Evolutionary conservation across 1,140 invertebrate species (phyloP), one percentile per base, ranked within the genome.

Genomic region (Hylyphantes graminicola): DNA sequence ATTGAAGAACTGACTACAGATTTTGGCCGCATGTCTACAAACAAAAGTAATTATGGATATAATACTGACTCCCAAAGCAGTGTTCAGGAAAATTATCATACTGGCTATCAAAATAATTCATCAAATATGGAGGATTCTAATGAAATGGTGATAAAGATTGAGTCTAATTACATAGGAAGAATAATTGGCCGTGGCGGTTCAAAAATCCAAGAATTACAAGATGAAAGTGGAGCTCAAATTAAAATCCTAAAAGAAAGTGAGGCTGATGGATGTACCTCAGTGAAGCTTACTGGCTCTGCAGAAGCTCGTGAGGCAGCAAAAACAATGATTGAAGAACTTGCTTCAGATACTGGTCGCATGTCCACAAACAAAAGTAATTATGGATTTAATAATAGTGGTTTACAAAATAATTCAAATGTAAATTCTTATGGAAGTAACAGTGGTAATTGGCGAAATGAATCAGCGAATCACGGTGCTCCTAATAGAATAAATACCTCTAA

Each of bases 141-240:
- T 35, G 35, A 35, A 35, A 35, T 35, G 12, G 59, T 65, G 55
- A 74, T 83, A 5, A 10, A 65, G 50, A 75, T 83, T 48, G 80
- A 75, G 35, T 74, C 70, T 7, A 75, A 53, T 7, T 88, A 89
- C 86, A 86, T 91, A 61, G 91, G 91, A 6, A 90, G 87, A 87
- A 81, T 92, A 73, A 83, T 83, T 65, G 97, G 97, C 87, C 97
- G 97, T 90, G 96, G 96, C 86, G 97, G 96, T 82, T 96, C 95
- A 78, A 97, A 97, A 91, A 97, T 97, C 87, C 96, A 96, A 90
- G 96, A 98, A 91, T 95, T 98, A 87, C 92, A 96, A 70, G 95
- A 97, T 90, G 94, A 96, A 80, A 97, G 95, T 81, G 95, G 96
- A 61, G 91, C 92, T 35, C 89, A 87, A 74, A 93, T 94, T 70